These are phyloP conservation scores for Automeris io DNA, from an alignment of 2,888 invertebrate species.

Conservation along the genomic window DNA sequence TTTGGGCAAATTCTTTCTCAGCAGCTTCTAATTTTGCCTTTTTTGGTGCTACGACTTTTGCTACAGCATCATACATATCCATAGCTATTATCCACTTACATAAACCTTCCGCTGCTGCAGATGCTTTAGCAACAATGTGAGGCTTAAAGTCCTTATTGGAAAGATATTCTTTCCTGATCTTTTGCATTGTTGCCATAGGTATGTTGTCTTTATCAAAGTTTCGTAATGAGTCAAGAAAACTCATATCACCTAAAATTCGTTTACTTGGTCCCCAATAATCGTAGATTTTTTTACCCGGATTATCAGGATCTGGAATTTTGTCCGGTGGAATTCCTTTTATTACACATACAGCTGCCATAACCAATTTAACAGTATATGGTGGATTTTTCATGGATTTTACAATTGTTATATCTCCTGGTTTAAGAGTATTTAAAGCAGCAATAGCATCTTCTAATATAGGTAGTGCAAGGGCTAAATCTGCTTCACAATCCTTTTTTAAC, in stretches of 20 bases:
- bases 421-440: slow-evolving; percentile 88
- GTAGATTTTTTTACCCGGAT: slow-evolving; percentile 80
- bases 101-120: slow-evolving; percentile 94
- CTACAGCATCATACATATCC: slow-evolving; percentile 91
- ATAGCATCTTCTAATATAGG: slow-evolving; percentile 87
- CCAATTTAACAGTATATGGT: slow-evolving; percentile 87
- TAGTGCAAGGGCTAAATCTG: slow-evolving; percentile 91
- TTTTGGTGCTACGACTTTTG: slow-evolving; percentile 90
- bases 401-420: slow-evolving; percentile 89
- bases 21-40: slow-evolving; percentile 88
- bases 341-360: slow-evolving; percentile 94
- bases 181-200: slow-evolving; percentile 81
- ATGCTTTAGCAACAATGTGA: slow-evolving; percentile 89
- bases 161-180: slow-evolving; percentile 85
- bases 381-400: slow-evolving; percentile 95
- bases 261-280: slow-evolving; percentile 94
- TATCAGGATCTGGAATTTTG: slow-evolving; percentile 83
- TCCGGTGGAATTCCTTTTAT: slow-evolving; percentile 89
- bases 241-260: slow-evolving; percentile 87
- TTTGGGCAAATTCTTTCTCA: slow-evolving; percentile 87
- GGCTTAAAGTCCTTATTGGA: slow-evolving; percentile 88
- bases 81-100: slow-evolving; percentile 95
- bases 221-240: slow-evolving; percentile 83
- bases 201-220: slow-evolving; percentile 93
- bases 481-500: slow-evolving; percentile 93